Base-by-base conservation (phyloP, 2,113 vertebrate species). In the Taurulus bubalis region DNA sequence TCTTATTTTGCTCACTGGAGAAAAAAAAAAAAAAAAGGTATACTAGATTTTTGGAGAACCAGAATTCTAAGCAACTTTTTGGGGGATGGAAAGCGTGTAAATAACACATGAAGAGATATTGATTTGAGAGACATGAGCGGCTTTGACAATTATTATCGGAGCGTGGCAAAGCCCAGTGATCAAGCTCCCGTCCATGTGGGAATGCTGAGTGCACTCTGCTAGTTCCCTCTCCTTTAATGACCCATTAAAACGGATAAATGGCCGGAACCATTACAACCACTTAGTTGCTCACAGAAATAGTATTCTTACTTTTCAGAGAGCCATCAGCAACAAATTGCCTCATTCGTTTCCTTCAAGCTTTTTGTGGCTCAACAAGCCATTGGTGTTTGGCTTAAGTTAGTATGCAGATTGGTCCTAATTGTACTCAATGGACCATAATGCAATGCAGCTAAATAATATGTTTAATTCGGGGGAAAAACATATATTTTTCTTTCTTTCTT, bases 181-280 rank as follows among this genome's bases (percentile, higher is more conserved):
- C 8, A 70, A 53, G 79, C 42, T 47, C 18, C 9, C 20, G 38
- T 71, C 71, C 66, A 49, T 7, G 71, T 53, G 56, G 63, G 65
- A 71, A 78, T 22, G 51, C 55, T 73, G 79, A 90, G 85, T 83
- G 88, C 85, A 83, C 85, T 87, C 45, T 20, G 62, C 63, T 5
- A 2, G 42, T 36, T 71, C 47, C 72, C 60, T 32, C 55, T 34
- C 20, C 80, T 77, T 69, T 69, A 82, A 76, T n/a, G 66, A 83
- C 28, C 87, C 83, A 89, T 89, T 90, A 86, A 84, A 74, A 60
- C 53, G 40, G 56, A 84, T 53, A 85, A 87, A 84, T 47, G 75
- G 38, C 84, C 45, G 53, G 86, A 92, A 89, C 80, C 78, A 74
- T 87, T 75, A 63, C 24, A 56, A 42, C 18, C 86, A 86, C 84